phyloP scores from a whole-genome alignment of 2,888 invertebrate species.

The Adelphocoris suturalis region DNA sequence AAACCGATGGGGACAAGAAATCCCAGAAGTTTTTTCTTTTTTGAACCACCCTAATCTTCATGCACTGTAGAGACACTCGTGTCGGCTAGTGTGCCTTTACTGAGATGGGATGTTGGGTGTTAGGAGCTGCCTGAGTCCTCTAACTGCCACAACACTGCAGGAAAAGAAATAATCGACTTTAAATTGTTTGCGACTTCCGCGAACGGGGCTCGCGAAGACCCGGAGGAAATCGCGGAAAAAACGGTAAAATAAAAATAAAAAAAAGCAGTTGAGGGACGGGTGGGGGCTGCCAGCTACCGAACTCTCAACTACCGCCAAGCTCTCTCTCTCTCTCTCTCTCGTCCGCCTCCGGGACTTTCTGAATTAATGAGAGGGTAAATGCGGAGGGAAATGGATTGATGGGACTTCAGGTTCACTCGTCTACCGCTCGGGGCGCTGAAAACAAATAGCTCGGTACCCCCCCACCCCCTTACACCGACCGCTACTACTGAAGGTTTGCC shows the following conservation, averaged over 20 bases:
- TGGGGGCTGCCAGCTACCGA: neutral
- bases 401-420: slow-evolving; percentile 62
- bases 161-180: slow-evolving; percentile 24
- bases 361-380: slow-evolving; percentile 68
- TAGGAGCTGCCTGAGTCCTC: neutral
- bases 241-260: too few species aligned
- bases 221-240: neutral
- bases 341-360: slow-evolving; percentile 29
- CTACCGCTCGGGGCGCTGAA: slow-evolving; percentile 60
- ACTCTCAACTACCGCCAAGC: neutral
- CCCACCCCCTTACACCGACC: too few species aligned
- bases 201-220: neutral
- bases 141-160: neutral
- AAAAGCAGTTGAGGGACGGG: neutral
- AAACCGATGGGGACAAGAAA: too few species aligned
- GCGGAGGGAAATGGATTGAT: slow-evolving; percentile 67
- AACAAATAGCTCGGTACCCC: slow-evolving; percentile 41
- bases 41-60: too few species aligned
- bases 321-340: neutral
- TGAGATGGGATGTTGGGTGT: too few species aligned
- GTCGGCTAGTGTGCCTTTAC: too few species aligned
- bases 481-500: neutral
- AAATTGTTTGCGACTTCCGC: slow-evolving; percentile 18
- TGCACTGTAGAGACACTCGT: too few species aligned
- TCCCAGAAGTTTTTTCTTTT: too few species aligned